Percentiles rank a stretch among this genome's conserved stretches.
Conservation (phyloP, 2,113 vertebrate species). For the Callipepla californica region DNA sequence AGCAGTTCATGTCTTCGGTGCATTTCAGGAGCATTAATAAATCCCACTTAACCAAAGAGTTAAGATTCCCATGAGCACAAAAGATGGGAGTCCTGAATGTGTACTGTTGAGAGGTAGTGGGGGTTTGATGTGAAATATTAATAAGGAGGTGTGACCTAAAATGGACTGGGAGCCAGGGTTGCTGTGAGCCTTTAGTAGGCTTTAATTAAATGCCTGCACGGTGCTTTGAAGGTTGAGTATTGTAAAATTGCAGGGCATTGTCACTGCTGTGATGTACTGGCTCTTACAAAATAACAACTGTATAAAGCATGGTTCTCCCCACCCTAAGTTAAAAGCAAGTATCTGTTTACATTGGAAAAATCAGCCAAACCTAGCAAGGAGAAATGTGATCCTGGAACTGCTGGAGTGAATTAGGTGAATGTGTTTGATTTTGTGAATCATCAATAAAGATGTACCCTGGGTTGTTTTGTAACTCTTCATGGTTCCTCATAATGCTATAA, state of each 20-base stretch:
- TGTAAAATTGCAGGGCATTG: not conserved
- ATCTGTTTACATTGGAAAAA: not conserved
- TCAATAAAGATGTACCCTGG: slow-evolving; percentile 45
- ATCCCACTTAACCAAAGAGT: slow-evolving; percentile 20
- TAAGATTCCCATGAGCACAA: not conserved
- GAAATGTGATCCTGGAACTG: not conserved
- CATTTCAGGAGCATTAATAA: not conserved
- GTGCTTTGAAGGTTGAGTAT: not conserved
- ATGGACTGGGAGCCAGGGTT: not conserved
- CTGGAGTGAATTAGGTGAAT: not conserved
- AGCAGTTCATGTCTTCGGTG: not conserved
- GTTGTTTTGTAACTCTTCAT: slow-evolving; percentile 27
- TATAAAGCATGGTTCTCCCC: not conserved
- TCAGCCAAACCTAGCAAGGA: not conserved
- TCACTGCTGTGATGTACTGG: not conserved
- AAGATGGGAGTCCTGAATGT: not conserved
- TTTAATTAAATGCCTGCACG: not conserved
- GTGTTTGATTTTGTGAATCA: slow-evolving; percentile 38
- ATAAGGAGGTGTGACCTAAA: not conserved
- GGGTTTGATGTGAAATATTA: slow-evolving; percentile 15
- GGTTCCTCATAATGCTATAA: slow-evolving; percentile 5
- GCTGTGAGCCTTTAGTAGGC: not conserved
- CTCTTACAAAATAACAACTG: not conserved
- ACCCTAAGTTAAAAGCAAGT: not conserved
- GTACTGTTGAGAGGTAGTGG: not conserved